Percentiles rank a stretch among this genome's conserved stretches.
Evolutionary conservation across 2,113 vertebrate species (phyloP).

Genomic region (Tupaia chinensis): DNA sequence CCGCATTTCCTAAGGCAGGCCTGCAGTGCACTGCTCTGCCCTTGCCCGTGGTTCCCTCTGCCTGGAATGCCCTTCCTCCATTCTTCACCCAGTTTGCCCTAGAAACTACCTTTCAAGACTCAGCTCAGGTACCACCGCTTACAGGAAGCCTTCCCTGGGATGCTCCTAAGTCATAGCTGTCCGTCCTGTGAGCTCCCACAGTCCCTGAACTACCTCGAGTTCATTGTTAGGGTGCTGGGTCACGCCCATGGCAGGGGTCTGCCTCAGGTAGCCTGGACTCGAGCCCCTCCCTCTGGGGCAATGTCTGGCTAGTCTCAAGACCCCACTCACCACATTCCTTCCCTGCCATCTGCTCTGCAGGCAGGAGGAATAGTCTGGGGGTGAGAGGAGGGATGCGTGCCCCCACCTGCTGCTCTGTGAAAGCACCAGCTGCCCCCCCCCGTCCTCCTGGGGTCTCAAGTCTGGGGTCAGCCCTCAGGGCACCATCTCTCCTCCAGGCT

Average conservation of each 20-base stretch:
- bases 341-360: not conserved
- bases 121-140: not conserved
- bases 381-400: not conserved
- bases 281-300: not conserved
- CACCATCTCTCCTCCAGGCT: not conserved
- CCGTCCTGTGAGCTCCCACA: not conserved
- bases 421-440: rapidly evolving
- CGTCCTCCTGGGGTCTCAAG: not conserved
- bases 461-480: not conserved
- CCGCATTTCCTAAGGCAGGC: not conserved
- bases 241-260: not conserved
- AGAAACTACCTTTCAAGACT: not conserved
- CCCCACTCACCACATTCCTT: not conserved
- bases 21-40: not conserved
- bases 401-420: not conserved
- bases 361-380: not conserved
- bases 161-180: not conserved
- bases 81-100: not conserved
- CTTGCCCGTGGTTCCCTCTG: not conserved
- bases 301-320: not conserved
- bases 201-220: not conserved
- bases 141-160: not conserved
- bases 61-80: not conserved
- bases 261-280: not conserved
- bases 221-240: not conserved